Conservation (phyloP, 2,888 invertebrate genomes). For the Megamerina dolium region DNA sequence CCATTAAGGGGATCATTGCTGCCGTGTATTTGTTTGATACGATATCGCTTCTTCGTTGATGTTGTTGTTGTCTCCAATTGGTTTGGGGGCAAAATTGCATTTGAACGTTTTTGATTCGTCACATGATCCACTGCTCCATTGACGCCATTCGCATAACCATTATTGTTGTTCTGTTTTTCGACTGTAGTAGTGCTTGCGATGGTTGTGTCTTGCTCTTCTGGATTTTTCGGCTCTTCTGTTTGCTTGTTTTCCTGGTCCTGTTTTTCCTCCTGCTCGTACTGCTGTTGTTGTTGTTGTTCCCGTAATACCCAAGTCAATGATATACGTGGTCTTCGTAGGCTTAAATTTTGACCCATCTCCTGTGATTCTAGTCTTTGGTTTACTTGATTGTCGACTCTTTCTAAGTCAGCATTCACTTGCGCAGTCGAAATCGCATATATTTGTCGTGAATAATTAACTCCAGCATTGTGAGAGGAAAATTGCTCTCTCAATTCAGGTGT, state of each 20-base stretch:
- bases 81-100: constrained; percentile 14
- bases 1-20: constrained; percentile 35
- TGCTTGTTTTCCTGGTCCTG: constrained; percentile 25
- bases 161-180: constrained; percentile 48
- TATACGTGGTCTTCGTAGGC: constrained; percentile 58
- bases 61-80: constrained; percentile 12
- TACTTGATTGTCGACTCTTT: constrained; percentile 9
- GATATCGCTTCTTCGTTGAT: constrained; percentile 34
- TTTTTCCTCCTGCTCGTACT: too few relatives aligned
- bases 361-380: constrained; percentile 32
- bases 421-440: neutral
- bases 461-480: constrained; percentile 4
- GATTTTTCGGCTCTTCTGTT: constrained; percentile 9
- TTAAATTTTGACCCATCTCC: constrained; percentile 55
- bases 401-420: neutral
- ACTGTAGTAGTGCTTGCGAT: constrained; percentile 28
- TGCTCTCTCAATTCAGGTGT: neutral
- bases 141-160: constrained; percentile 20
- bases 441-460: constrained; percentile 14
- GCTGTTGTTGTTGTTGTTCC: constrained; percentile 54
- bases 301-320: constrained; percentile 71
- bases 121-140: constrained; percentile 8
- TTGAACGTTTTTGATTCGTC: constrained; percentile 15
- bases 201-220: constrained; percentile 9
- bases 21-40: constrained; percentile 23